These are phyloP conservation scores for Ormia ochracea DNA, from an alignment of 2,888 invertebrate genomes.

Conservation along the genomic window DNA sequence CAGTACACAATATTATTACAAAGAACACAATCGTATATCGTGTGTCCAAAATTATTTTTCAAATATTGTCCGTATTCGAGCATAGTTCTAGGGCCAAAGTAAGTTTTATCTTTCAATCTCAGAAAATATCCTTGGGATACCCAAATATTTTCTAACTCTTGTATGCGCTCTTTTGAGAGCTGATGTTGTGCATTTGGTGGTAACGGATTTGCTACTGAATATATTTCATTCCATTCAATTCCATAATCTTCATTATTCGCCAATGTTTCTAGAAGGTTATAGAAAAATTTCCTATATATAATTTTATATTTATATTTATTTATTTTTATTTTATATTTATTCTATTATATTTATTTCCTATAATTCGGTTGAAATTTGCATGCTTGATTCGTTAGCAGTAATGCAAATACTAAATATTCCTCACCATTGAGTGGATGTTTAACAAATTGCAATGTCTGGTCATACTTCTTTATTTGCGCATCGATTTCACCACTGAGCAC, in stretches of 20 bases:
- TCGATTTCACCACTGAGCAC: constrained; percentile 64
- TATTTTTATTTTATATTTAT: no score
- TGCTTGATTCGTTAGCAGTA: constrained; percentile 63
- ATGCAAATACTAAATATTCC: constrained; percentile 67
- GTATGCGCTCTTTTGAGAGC: constrained; percentile 66
- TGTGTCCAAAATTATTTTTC: constrained; percentile 64
- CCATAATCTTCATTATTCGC: constrained; percentile 64
- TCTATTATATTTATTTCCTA: no score
- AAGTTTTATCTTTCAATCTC: constrained; percentile 64
- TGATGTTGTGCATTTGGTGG: constrained; percentile 60
- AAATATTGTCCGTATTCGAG: constrained; percentile 67
- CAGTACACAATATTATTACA: constrained; percentile 68
- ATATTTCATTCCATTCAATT: constrained; percentile 64
- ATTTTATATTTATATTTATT: no score
- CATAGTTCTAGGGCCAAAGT: constrained; percentile 68
- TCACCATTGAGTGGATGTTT: constrained; percentile 66
- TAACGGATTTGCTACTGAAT: constrained; percentile 63
- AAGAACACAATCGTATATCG: constrained; percentile 66
- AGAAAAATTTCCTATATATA: constrained; percentile 67
- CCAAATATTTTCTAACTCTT: constrained; percentile 66
- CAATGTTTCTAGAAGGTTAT: constrained; percentile 64
- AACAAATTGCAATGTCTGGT: constrained; percentile 66
- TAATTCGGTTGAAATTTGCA: constrained; percentile 65
- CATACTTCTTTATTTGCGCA: constrained; percentile 60
- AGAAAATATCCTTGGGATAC: constrained; percentile 67